Percentiles rank a stretch among this genome's conserved stretches.
Conservation (phyloP, 2,113 vertebrate genomes). For the Cacatua alba region DNA sequence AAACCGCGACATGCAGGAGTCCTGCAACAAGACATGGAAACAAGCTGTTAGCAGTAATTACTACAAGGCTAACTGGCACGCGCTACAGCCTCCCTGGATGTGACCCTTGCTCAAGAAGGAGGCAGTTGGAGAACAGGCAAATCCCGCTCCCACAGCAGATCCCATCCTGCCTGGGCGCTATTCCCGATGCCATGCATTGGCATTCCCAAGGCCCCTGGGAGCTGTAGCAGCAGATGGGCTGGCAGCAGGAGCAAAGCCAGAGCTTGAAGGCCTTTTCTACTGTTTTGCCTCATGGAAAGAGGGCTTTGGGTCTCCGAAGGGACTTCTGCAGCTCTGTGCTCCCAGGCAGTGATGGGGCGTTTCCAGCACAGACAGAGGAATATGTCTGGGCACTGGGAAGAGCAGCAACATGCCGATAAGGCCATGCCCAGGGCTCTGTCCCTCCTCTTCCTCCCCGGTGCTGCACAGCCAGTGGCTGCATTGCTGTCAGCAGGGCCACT, state of each 20-base stretch:
- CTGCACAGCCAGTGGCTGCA: background rate
- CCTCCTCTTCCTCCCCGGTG: background rate
- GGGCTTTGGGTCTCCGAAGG: background rate
- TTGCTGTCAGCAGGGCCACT: background rate
- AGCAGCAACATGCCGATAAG: background rate
- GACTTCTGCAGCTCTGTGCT: background rate
- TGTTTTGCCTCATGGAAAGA: background rate
- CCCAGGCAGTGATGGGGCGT: accelerated
- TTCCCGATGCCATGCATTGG: background rate
- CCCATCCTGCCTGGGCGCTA: background rate
- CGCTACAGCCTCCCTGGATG: background rate
- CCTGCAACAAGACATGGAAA: background rate
- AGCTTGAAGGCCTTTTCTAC: background rate
- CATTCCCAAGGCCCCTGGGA: background rate
- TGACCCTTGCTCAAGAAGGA: background rate
- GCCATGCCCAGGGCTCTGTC: background rate
- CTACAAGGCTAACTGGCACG: constrained; percentile 45
- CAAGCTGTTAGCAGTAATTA: constrained; percentile 59
- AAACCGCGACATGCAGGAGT: background rate
- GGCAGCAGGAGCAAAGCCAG: background rate
- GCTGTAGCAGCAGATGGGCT: constrained; percentile 5
- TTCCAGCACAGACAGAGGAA: background rate
- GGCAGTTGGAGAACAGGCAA: background rate
- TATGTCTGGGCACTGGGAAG: background rate
- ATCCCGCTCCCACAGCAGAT: background rate